Conservation (phyloP, 2,888 invertebrate species). For the Cybosia mesomella region DNA sequence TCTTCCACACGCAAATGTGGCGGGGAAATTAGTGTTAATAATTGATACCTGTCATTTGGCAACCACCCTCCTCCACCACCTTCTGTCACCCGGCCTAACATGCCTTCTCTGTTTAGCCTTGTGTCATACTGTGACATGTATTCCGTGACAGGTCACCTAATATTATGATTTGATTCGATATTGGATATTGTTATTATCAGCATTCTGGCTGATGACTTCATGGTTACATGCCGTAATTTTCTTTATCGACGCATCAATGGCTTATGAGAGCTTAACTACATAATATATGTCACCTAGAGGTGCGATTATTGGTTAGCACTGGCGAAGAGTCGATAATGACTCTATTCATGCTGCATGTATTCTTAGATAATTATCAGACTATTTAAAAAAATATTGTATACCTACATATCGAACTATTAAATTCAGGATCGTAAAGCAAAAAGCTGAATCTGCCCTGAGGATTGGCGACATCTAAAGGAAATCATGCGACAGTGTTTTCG, state of each 20-base stretch:
- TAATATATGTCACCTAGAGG: neutral
- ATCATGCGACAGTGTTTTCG: neutral
- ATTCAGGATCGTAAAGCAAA: neutral
- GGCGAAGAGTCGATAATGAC: neutral
- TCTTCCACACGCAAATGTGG: slow-evolving; percentile 86
- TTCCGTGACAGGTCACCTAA: slow-evolving; percentile 17
- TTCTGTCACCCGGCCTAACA: slow-evolving; percentile 62
- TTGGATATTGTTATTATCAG: slow-evolving; percentile 13
- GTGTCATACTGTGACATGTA: slow-evolving; percentile 26
- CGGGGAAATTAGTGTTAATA: slow-evolving; percentile 84
- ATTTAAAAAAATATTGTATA: neutral
- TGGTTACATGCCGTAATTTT: neutral
- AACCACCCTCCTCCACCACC: slow-evolving; percentile 69
- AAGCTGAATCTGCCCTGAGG: neutral
- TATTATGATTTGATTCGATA: slow-evolving; percentile 16
- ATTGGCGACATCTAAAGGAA: neutral
- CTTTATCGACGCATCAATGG: neutral
- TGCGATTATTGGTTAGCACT: neutral
- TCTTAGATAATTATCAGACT: neutral
- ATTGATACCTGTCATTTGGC: slow-evolving; percentile 87
- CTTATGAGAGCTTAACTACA: neutral
- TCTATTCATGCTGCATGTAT: neutral
- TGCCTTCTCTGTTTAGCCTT: slow-evolving; percentile 45
- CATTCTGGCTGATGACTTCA: neutral
- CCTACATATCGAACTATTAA: neutral